These are phyloP conservation scores for Intellagama lesueurii DNA, from an alignment of 2,797 vertebrate species.

Conservation along the genomic window DNA sequence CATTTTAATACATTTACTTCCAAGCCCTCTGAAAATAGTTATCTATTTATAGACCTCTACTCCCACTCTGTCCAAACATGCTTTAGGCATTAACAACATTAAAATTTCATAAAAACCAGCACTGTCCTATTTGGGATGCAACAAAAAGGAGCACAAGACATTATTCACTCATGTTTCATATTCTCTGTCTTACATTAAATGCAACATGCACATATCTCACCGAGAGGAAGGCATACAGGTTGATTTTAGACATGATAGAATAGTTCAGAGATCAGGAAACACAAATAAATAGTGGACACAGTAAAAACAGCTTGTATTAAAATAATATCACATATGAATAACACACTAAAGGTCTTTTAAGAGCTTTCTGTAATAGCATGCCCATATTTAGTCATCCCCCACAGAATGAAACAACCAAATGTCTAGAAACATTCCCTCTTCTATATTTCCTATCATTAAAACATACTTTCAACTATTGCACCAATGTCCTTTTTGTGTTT, in stretches of 20 bases:
- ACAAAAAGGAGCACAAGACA: too few species aligned
- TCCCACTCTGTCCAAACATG: background rate
- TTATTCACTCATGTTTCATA: too few species aligned
- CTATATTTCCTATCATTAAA: background rate
- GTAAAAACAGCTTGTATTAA: background rate
- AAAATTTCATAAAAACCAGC: background rate
- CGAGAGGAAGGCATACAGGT: background rate
- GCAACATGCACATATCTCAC: background rate
- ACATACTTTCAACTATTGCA: background rate
- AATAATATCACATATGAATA: too few species aligned
- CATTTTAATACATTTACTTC: too few species aligned
- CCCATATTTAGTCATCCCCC: too few species aligned
- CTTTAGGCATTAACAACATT: background rate
- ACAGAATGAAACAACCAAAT: background rate
- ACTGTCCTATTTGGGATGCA: background rate
- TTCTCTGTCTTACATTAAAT: background rate
- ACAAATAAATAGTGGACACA: background rate
- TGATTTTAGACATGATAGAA: background rate
- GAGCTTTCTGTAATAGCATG: background rate
- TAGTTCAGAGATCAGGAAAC: background rate
- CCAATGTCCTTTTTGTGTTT: background rate
- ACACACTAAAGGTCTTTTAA: background rate
- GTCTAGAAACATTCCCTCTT: too few species aligned
- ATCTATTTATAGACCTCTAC: background rate
- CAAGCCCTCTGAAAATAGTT: too few species aligned